phyloP scores from a whole-genome alignment of 2,888 invertebrate species.

The Drosophila fulvimacula region DNA sequence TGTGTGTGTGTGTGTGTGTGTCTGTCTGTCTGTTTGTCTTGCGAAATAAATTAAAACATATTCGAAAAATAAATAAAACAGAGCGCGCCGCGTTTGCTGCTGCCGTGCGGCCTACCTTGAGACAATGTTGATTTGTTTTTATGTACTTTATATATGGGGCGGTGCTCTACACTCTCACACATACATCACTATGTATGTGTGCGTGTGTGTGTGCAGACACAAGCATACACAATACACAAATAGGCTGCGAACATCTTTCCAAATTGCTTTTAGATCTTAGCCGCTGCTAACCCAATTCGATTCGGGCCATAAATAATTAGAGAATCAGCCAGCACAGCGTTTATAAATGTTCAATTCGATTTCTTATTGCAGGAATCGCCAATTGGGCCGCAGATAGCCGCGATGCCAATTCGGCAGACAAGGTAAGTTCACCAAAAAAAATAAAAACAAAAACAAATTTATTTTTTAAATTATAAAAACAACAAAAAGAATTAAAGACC shows the following conservation, averaged over 20 bases:
- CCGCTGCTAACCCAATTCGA: constrained; percentile 16
- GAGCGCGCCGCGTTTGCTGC: constrained; percentile 28
- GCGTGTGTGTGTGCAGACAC: background rate
- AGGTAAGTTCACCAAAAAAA: constrained; percentile 75
- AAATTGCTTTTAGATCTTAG: constrained; percentile 37
- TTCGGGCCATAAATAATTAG: constrained; percentile 22
- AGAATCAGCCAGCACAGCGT: constrained; percentile 18
- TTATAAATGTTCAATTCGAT: constrained; percentile 40
- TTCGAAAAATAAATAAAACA: constrained; percentile 72
- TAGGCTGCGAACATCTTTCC: constrained; percentile 34
- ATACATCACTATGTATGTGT: constrained; percentile 1
- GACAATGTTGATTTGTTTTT: constrained; percentile 60
- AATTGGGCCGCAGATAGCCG: constrained; percentile 84
- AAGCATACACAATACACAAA: constrained; percentile 17
- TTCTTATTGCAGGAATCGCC: constrained; percentile 82
- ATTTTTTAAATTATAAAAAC: background rate
- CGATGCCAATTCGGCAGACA: constrained; percentile 84
- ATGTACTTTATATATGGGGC: constrained; percentile 20
- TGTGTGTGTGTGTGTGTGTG: constrained; percentile 24
- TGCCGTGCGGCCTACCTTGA: constrained; percentile 58
- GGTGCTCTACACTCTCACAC: background rate
- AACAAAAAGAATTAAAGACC: background rate
- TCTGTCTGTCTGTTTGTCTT: constrained; percentile 36
- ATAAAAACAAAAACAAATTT: background rate
- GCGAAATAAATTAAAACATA: constrained; percentile 76